Conservation (phyloP, 2,797 vertebrate species). For the Falco cherrug region DNA sequence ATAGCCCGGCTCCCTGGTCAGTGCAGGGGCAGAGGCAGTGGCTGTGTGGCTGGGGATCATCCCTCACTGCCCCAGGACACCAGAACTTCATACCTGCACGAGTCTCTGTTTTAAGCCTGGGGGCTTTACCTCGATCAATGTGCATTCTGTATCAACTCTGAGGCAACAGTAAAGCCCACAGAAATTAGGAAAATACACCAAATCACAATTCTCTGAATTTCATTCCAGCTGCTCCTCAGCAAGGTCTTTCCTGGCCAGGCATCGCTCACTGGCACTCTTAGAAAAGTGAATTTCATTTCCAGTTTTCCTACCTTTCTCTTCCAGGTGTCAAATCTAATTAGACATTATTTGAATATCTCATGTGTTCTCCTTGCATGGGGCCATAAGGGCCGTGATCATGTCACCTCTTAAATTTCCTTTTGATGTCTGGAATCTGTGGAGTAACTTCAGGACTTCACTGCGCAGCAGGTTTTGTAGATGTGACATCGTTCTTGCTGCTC, state of each 20-base stretch:
- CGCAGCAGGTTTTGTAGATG: neutral
- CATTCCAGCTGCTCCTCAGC: neutral
- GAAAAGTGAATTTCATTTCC: neutral
- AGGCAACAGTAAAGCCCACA: neutral
- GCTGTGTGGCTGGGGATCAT: accelerated
- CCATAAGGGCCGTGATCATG: neutral
- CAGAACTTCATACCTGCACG: neutral
- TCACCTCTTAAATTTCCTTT: neutral
- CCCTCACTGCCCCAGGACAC: neutral
- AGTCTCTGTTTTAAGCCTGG: neutral
- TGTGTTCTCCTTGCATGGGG: neutral
- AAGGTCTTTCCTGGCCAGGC: neutral
- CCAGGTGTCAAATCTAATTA: neutral
- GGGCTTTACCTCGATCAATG: neutral
- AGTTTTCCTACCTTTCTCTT: neutral
- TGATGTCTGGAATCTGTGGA: neutral
- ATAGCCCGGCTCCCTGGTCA: neutral
- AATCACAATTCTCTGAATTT: neutral
- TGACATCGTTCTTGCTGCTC: neutral
- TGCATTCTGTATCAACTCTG: neutral
- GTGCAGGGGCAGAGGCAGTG: neutral
- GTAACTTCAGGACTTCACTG: neutral
- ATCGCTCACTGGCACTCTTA: neutral
- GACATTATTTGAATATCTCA: neutral
- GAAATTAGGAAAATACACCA: neutral